Percentiles rank a stretch among this genome's conserved stretches.
These are phyloP conservation scores for Acridotheres tristis DNA, from an alignment of 2,797 vertebrate species.

Conservation along the genomic window DNA sequence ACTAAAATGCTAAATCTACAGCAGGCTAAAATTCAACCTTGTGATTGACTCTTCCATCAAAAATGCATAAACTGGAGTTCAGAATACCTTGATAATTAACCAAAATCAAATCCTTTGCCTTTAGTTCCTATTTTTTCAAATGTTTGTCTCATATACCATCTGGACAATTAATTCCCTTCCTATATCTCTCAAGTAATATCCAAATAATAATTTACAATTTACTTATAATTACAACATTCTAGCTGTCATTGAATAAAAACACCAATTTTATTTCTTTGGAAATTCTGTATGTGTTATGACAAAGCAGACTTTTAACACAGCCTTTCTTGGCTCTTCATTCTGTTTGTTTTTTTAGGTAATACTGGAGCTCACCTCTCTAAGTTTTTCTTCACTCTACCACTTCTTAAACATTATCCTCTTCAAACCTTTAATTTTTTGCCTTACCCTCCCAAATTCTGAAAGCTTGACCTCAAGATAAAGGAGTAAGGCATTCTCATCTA, in stretches of 20 bases:
- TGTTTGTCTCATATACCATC: background rate
- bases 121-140: background rate
- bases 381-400: background rate
- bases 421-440: background rate
- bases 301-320: background rate
- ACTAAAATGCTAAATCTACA: background rate
- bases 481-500: background rate
- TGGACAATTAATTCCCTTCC: background rate
- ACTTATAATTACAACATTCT: background rate
- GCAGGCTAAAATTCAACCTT: background rate
- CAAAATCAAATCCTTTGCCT: background rate
- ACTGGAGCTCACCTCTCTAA: background rate
- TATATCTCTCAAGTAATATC: background rate
- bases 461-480: background rate
- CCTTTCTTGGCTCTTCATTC: background rate
- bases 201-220: background rate
- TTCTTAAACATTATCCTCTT: background rate
- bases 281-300: background rate
- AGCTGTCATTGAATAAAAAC: background rate
- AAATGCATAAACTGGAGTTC: background rate
- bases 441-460: background rate
- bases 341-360: background rate
- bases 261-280: background rate
- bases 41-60: background rate
- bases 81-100: background rate